Evolutionary conservation across 2,888 invertebrate genomes (phyloP), one percentile per base, ranked within the genome.

Genomic region (Odontothrips loti): DNA sequence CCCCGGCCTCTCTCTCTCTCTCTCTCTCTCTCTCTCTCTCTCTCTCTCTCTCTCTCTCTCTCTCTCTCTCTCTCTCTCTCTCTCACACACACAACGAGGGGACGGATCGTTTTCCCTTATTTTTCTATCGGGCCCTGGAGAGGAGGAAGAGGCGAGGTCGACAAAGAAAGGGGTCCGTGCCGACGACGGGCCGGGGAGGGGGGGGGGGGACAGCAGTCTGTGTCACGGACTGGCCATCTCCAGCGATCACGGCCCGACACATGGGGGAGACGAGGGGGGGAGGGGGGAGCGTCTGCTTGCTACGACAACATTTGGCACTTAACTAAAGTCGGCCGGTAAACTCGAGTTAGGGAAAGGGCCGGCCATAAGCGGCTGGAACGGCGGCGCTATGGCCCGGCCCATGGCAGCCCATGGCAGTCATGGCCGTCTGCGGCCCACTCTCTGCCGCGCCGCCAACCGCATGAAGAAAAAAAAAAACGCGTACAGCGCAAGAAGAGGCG

Each of bases 61-160:
- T 43, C 34, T 43, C 34, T 43, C 34, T 43, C 34, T 43, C 34
- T 43, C 34, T 43, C 34, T 2, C 34, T 43, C 34, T 2, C 34
- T 43, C 34, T 2, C 34, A 43, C 34, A 43, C 34, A 43, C 34
- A 43, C 34, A 43, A 43, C 15, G 15, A 58, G 20, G 58, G 58
- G 58, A 20, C 58, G 58, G 58, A 58, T 58, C 58, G 58, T 75
- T 75, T 75, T 75, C 12, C 68, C 68, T 75, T 75, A 75, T 75
- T 75, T 75, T 75, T 75, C 68, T 75, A 75, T 75, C 27, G 68
- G 68, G 12, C 68, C 68, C 68, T 27, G 23, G 68, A 75, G 68
- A 51, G 51, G 51, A 58, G 58, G 34, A 58, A 6, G 58, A n/a
- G 58, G 17, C 58, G 58, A 58, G 58, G n/a, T 17, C 58, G 15